Base-by-base conservation (phyloP, 2,797 vertebrate genomes). In the Columba guinea region DNA sequence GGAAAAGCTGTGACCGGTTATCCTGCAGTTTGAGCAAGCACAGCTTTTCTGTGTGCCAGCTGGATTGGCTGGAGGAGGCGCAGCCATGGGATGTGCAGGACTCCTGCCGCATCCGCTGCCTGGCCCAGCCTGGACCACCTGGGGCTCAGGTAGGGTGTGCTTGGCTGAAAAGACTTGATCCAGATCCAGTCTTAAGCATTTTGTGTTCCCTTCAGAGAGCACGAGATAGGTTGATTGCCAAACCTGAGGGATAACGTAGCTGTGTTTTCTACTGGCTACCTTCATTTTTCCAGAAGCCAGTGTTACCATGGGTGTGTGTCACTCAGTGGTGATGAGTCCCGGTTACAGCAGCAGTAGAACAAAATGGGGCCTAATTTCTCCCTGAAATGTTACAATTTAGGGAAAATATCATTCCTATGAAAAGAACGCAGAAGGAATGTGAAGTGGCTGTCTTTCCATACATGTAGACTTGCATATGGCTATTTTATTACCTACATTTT, bases 101-200 rank as follows among this genome's bases (percentile, higher is more conserved):
- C 41, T 56, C 19, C 52, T 23, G 67, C 46, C 2, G 5, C 26
- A 22, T 3, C 74, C 1, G 4, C n/a, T 1, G 5, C 55, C 2
- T 7, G 51, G 26, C 41, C 58, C 75, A 48, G 53, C 63, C 32
- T 17, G 3, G n/a, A 52, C 34, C 74, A 19, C 11, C 46, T 10
- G 9, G 37, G 30, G 7, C 76, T 67, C 0, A 0, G 22, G 49
- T 1, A 18, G 53, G 26, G 8, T 8, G 56, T 4, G 7, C 2
- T 74, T 46, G 30, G 20, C 28, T 59, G 35, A 59, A 52, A 48
- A 37, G 27, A 6, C 27, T 67, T 17, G 15, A 10, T 9, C 73
- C 52, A 27, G 9, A n/a, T 9, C 69, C 65, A 8, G 4, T 0
- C 84, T 18, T 26, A 3, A 28, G 12, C 35, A 1, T 27, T 60